These are phyloP conservation scores for Crossocerus cetratus DNA, from an alignment of 2,888 invertebrate species.

Conservation along the genomic window DNA sequence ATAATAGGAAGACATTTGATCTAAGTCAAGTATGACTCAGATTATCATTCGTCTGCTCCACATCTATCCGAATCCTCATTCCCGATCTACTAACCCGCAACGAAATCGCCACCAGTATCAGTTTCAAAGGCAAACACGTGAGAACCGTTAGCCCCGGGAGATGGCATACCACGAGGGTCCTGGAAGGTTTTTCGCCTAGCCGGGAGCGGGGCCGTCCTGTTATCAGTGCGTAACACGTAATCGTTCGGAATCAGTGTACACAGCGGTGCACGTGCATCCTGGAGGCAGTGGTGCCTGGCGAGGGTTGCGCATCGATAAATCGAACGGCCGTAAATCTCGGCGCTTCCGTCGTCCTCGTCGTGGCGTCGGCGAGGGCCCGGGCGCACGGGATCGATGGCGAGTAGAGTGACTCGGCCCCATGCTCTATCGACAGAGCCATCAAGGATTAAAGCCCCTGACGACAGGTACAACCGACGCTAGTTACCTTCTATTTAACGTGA, in stretches of 20 bases:
- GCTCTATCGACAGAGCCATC: conserved; percentile 57
- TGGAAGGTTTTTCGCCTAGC: no score
- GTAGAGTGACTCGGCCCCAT: conserved; percentile 53
- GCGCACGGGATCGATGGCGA: conserved; percentile 53
- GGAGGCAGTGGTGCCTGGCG: conserved; percentile 13
- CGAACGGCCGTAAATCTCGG: conserved; percentile 59
- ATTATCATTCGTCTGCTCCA: no score
- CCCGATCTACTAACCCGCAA: no score
- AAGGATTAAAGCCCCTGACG: conserved; percentile 56
- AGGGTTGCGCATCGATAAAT: conserved; percentile 55
- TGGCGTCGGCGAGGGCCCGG: conserved; percentile 20
- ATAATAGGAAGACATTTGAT: no score
- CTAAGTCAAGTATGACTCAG: no score
- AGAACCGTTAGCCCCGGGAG: no score
- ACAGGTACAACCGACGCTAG: conserved; percentile 58
- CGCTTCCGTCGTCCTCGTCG: conserved; percentile 50
- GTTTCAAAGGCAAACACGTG: no score
- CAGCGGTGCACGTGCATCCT: conserved; percentile 20
- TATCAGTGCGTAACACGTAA: conserved; percentile 57
- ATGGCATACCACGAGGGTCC: no score
- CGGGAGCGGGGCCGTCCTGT: conserved; percentile 31
- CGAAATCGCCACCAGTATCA: no score
- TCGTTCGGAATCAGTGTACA: conserved; percentile 37
- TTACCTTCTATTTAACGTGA: conserved; percentile 61
- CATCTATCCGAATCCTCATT: no score